These are phyloP conservation scores for Pachyseris speciosa DNA, from an alignment of 64 coral and sea anemone species.

Conservation along the genomic window DNA sequence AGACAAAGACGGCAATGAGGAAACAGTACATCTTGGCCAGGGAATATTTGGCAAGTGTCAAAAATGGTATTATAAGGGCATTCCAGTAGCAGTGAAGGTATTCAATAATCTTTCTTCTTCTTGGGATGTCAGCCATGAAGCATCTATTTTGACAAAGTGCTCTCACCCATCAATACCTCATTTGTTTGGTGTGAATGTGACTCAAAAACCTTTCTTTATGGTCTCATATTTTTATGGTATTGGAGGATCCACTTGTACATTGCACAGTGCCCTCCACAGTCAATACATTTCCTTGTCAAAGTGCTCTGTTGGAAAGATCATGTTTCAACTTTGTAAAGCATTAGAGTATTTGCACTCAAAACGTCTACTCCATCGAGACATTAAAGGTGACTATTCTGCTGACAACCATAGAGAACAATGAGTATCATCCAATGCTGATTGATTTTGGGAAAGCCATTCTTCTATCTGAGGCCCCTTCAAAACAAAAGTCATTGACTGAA, in stretches of 20 bases:
- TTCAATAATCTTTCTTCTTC: constrained; percentile 60
- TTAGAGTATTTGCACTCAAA: constrained; percentile 40
- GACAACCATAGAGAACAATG: neutral
- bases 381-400: constrained; percentile 64
- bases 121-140: constrained; percentile 49
- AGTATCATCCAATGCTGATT: constrained; percentile 63
- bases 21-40: constrained; percentile 27
- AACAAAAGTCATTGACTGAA: constrained; percentile 7
- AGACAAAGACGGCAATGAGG: constrained; percentile 44
- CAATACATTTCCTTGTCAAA: constrained; percentile 12
- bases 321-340: constrained; percentile 55
- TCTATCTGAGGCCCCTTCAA: constrained; percentile 17
- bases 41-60: constrained; percentile 53
- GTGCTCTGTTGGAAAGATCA: constrained; percentile 13
- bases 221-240: constrained; percentile 62
- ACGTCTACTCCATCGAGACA: constrained; percentile 47
- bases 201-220: constrained; percentile 61
- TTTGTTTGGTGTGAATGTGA: constrained; percentile 54
- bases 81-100: constrained; percentile 60
- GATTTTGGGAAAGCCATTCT: constrained; percentile 63
- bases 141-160: constrained; percentile 21
- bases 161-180: constrained; percentile 47
- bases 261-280: constrained; percentile 26
- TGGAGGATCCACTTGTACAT: constrained; percentile 22
- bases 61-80: constrained; percentile 62